Base-by-base conservation (phyloP, 23 tunicate species). In the Trididemnum nubilum region DNA sequence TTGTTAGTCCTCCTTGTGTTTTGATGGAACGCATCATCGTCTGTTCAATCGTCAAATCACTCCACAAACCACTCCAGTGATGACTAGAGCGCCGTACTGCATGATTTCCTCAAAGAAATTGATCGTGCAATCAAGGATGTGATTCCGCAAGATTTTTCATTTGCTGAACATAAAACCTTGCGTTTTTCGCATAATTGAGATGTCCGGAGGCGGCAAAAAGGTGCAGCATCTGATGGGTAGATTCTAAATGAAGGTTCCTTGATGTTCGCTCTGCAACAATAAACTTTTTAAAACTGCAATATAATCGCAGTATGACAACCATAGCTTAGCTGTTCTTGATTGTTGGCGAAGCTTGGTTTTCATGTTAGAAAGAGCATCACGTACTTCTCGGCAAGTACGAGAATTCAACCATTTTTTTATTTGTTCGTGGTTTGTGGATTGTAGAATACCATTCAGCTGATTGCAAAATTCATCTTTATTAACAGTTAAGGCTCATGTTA, bases 1-100 rank as follows among this genome's bases (percentile, higher is more conserved):
- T 30, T 34, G 79, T 73, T 9, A 73, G 15, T 5, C 79, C 79
- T 23, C 79, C 79, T 73, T 22, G 29, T 18, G 60, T 24, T 25
- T 73, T 73, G 26, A 73, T 23, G 35, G 79, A 37, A 4, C 35
- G 34, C 79, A 37, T 73, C 18, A 73, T 31, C 4, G 30, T 37
- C 59, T 73, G 79, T 39, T 73, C 59, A 37, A 73, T 73, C 25
- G 38, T 18, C 22, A 70, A 70, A 70, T 70, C 76, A 70, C 40
- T 70, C 76, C 76, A 70, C n/a, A 70, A 33, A 12, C 76, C 76
- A 7, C 40, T 34, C 76, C 76, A 70, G 22, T 70, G 76, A 19
- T 33, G 12, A 27, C 9, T 31, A 33, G 76, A 70, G 22, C 76
- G 36, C 22, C 76, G 38, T 12, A 70, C 76, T 33, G 76, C 40